Evolutionary conservation across 2,113 vertebrate species (phyloP).

Genomic region (Nanger granti): DNA sequence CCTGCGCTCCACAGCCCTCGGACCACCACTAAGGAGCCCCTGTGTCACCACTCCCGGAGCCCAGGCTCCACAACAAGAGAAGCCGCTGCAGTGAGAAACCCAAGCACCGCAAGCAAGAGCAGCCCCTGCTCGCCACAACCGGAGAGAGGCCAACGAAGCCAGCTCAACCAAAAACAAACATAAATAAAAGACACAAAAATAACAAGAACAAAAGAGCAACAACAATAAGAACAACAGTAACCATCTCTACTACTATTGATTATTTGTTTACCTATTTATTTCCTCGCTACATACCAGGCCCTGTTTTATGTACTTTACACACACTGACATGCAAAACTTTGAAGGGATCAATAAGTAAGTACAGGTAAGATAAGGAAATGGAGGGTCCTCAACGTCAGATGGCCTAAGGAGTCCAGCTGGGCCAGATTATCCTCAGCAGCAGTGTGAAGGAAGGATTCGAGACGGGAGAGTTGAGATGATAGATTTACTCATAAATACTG

Average conservation of each 20-base stretch:
- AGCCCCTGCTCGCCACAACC: neutral
- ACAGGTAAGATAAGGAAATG: neutral
- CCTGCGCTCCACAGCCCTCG: neutral
- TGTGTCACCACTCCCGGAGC: neutral
- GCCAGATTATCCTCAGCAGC: neutral
- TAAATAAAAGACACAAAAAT: neutral
- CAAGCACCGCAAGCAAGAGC: neutral
- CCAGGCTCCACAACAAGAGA: neutral
- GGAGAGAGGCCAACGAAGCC: neutral
- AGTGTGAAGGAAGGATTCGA: neutral
- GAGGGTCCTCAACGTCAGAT: neutral
- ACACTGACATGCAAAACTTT: neutral
- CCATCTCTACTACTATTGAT: neutral
- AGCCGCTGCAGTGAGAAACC: accelerated
- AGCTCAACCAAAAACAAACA: neutral
- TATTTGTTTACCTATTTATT: neutral
- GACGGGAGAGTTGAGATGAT: neutral
- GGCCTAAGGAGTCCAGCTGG: neutral
- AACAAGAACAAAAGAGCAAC: neutral
- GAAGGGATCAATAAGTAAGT: neutral
- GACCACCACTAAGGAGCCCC: neutral
- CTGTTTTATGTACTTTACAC: neutral
- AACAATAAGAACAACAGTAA: neutral
- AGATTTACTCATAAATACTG: slow-evolving; percentile 3
- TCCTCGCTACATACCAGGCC: neutral